These are phyloP conservation scores for Neotragus pygmaeus DNA, from an alignment of 2,113 vertebrate species.

Conservation along the genomic window DNA sequence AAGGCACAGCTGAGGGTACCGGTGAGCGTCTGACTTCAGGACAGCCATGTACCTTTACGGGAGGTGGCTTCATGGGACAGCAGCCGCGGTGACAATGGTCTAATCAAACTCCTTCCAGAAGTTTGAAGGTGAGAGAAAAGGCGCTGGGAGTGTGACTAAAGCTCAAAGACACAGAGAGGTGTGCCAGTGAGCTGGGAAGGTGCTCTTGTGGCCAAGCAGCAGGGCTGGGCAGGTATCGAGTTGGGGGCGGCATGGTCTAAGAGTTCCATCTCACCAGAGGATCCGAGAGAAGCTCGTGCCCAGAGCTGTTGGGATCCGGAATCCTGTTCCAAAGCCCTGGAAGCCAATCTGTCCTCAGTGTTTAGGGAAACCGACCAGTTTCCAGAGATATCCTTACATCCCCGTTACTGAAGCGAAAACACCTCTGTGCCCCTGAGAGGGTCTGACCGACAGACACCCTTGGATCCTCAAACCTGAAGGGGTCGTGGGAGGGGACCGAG, in stretches of 20 bases:
- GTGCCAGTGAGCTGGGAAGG: background rate
- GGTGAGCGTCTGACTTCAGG: background rate
- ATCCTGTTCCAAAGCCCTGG: background rate
- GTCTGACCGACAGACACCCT: too few relatives aligned
- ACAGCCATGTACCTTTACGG: background rate
- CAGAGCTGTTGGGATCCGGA: background rate
- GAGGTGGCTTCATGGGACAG: background rate
- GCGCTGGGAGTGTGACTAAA: background rate
- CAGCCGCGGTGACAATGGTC: background rate
- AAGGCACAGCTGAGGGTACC: background rate
- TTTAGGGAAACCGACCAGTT: background rate
- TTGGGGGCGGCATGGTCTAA: rapidly evolving
- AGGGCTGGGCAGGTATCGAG: background rate
- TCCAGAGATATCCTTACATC: constrained; percentile 5
- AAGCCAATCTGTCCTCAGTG: background rate
- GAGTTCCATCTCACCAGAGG: background rate
- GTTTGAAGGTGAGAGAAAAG: background rate
- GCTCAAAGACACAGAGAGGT: background rate
- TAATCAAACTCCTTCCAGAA: background rate
- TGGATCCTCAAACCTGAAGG: background rate
- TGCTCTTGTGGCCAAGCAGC: background rate
- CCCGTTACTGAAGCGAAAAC: background rate
- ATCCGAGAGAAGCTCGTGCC: background rate
- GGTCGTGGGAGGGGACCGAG: too few relatives aligned
- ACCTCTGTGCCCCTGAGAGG: background rate